Base-by-base conservation (phyloP, 2,113 vertebrate species). In the Dendrocopos noguchii region DNA sequence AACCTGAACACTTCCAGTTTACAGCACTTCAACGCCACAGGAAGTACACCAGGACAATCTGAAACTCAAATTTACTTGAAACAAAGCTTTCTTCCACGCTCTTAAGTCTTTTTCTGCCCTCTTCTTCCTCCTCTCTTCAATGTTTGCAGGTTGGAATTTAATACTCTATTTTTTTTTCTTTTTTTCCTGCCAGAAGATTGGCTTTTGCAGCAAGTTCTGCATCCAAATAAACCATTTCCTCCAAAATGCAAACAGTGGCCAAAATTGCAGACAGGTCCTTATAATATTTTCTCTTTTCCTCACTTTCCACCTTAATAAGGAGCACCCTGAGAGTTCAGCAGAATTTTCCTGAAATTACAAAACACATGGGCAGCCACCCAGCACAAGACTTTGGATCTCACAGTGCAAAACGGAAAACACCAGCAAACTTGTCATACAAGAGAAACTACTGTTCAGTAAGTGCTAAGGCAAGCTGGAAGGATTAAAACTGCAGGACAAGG, bases 51-150 rank as follows among this genome's bases (percentile, higher is more conserved):
- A 73, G 75, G 78, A 33, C 88, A 83, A 80, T 27, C n/a, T 80
- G 33, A 95, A 95, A 77, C 86, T 57, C 61, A 83, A 85, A 87
- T 92, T 47, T 86, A 68, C 61, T 57, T 75, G 72, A 93, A 95
- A 91, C 76, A 94, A 75, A 95, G 67, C 60, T 80, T 85, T 90
- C 44, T 80, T 91, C 73, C 44, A 17, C 31, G 66, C 68, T 75
- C n/a, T 81, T 76, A 66, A 34, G 72, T 93, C 68, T 88, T 92
- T 87, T 93, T 47, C 70, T 64, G 66, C 63, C 33, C 64, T 87
- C 55, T 68, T 87, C 80, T 81, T 91, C 83, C 82, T 76, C 76
- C n/a, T 71, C 16, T 92, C 78, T 83, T 71, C 55, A 53, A 59
- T 46, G 15, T 66, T 34, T 33, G 46, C 53, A 80, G 85, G 63